Conservation (phyloP, 2,888 invertebrate genomes). For the Bugulina stolonifera region DNA sequence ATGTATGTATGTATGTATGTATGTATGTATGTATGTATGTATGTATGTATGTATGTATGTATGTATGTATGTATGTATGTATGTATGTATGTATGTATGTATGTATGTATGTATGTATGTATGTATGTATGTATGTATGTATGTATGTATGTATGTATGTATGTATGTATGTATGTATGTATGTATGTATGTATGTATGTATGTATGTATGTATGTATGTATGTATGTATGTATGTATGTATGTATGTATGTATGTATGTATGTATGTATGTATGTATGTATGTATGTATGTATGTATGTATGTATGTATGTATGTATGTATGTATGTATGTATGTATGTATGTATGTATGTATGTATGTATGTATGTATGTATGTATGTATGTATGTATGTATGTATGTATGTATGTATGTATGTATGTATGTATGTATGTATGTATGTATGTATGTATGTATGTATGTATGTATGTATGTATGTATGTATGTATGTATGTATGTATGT, state of each 20-base stretch:
- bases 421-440: constrained; percentile 4
- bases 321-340: constrained; percentile 8
- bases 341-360: constrained; percentile 4
- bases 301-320: constrained; percentile 7
- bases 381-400: constrained; percentile 4
- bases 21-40: constrained; percentile 4
- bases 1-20: too few relatives aligned
- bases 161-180: constrained; percentile 4
- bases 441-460: constrained; percentile 4
- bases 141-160: constrained; percentile 4
- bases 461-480: constrained; percentile 4
- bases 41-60: constrained; percentile 4
- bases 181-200: constrained; percentile 4
- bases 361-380: constrained; percentile 4
- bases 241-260: constrained; percentile 16
- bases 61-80: constrained; percentile 4
- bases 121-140: constrained; percentile 4
- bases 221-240: constrained; percentile 16
- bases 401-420: constrained; percentile 4
- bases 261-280: constrained; percentile 12
- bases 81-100: constrained; percentile 4
- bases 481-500: constrained; percentile 4
- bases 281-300: constrained; percentile 12
- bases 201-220: constrained; percentile 16
- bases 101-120: constrained; percentile 4